These are phyloP conservation scores for Falco concolor DNA, from an alignment of 2,797 vertebrate species.

Conservation along the genomic window DNA sequence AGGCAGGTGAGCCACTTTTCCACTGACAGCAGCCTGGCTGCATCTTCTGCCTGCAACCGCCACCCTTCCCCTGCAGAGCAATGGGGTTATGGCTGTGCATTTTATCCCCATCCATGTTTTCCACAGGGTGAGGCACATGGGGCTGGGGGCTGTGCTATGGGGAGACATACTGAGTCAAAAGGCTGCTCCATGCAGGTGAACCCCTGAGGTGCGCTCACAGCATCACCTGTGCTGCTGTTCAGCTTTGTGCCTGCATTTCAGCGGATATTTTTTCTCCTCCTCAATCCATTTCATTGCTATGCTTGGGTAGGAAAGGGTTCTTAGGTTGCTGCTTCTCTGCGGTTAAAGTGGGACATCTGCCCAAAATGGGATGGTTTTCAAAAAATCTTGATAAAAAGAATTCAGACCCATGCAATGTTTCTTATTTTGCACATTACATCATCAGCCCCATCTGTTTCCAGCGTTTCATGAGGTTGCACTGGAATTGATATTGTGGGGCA, in stretches of 20 bases:
- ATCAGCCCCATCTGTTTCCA: neutral
- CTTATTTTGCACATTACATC: slow-evolving; percentile 1
- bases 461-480: neutral
- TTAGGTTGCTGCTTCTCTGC: rapidly evolving
- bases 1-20: neutral
- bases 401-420: neutral
- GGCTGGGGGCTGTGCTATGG: neutral
- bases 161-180: rapidly evolving
- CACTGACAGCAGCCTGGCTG: slow-evolving; percentile 8
- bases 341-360: neutral
- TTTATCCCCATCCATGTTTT: neutral
- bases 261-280: neutral
- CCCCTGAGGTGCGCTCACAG: too few species aligned
- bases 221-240: rapidly evolving
- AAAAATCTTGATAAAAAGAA: neutral
- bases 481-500: neutral
- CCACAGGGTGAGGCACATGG: rapidly evolving
- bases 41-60: neutral
- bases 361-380: neutral
- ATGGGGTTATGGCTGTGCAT: neutral
- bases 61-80: neutral
- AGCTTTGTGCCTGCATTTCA: neutral
- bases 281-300: neutral
- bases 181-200: neutral
- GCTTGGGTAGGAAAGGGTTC: neutral